A percentile compares a stretch with the other conserved stretches of the same genome.
phyloP scores from a whole-genome alignment of 2,888 invertebrate genomes.

The Carcina quercana region DNA sequence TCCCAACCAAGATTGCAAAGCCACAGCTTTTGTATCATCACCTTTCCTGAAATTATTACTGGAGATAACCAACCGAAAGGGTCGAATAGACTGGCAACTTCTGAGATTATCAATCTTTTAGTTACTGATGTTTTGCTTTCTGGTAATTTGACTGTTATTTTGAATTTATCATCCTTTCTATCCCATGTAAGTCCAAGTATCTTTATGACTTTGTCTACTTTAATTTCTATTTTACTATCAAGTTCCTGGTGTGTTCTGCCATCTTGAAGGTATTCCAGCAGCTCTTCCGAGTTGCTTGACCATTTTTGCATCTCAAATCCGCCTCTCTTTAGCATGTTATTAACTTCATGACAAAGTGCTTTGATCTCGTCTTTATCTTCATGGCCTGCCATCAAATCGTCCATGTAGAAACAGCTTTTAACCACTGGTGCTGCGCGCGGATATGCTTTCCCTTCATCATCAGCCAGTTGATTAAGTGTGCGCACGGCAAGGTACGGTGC shows the following conservation, averaged over 20 bases:
- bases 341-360: not conserved
- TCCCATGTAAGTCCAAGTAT: slow-evolving; percentile 5
- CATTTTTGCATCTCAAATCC: slow-evolving; percentile 11
- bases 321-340: not conserved
- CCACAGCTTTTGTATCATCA: slow-evolving; percentile 12
- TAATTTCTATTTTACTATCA: not conserved
- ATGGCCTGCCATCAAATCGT: slow-evolving; percentile 8
- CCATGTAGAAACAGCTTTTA: slow-evolving; percentile 6
- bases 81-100: slow-evolving; percentile 7
- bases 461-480: slow-evolving; percentile 20
- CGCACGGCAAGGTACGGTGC: slow-evolving; percentile 24
- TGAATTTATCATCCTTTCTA: not conserved
- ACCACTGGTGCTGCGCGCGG: slow-evolving; percentile 8
- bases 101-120: slow-evolving; percentile 5
- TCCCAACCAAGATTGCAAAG: slow-evolving; percentile 7
- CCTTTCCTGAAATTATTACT: slow-evolving; percentile 1
- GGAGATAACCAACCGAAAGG: slow-evolving; percentile 12
- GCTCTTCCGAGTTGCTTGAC: slow-evolving; percentile 3
- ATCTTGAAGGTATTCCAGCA: not conserved
- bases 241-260: not conserved
- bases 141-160: not conserved
- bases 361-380: slow-evolving; percentile 2
- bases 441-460: slow-evolving; percentile 17
- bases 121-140: not conserved
- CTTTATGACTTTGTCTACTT: slow-evolving; percentile 1